phyloP scores from a whole-genome alignment of 2,888 invertebrate species.

The Gymnosoma rotundatum region DNA sequence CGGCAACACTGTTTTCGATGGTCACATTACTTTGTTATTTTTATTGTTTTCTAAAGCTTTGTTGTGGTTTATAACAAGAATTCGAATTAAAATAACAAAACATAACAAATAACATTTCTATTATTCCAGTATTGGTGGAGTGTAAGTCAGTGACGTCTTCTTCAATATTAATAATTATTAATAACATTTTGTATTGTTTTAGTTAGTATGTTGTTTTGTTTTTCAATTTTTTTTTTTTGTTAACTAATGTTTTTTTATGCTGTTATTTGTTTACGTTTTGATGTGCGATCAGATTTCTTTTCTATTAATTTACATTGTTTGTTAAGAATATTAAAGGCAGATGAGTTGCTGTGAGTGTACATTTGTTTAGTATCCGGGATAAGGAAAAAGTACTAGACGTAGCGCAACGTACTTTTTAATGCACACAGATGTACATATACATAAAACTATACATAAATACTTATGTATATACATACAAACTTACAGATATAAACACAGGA shows the following conservation, averaged over 20 bases:
- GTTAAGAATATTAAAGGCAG: no score
- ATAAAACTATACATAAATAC: no score
- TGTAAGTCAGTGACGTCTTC: constrained; percentile 28
- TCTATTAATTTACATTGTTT: constrained; percentile 36
- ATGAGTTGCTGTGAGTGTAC: neutral
- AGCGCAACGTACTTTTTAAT: no score
- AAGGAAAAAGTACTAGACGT: no score
- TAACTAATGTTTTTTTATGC: constrained; percentile 36
- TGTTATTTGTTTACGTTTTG: constrained; percentile 29
- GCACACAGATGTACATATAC: no score
- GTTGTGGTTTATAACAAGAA: constrained; percentile 54
- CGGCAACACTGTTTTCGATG: constrained; percentile 9
- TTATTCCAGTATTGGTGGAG: constrained; percentile 26
- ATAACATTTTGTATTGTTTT: constrained; percentile 37
- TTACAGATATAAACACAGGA: no score
- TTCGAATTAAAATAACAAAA: constrained; percentile 37
- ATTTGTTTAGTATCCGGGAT: no score
- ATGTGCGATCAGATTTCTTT: constrained; percentile 56
- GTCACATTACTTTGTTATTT: neutral
- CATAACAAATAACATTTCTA: constrained; percentile 2
- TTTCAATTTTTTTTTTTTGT: neutral
- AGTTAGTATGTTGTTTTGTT: constrained; percentile 13
- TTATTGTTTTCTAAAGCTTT: constrained; percentile 51
- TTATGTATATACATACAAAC: no score
- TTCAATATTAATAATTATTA: constrained; percentile 13